Percentiles rank a stretch among this genome's conserved stretches.
phyloP scores from a whole-genome alignment of 2,113 vertebrate species.

The human region DNA sequence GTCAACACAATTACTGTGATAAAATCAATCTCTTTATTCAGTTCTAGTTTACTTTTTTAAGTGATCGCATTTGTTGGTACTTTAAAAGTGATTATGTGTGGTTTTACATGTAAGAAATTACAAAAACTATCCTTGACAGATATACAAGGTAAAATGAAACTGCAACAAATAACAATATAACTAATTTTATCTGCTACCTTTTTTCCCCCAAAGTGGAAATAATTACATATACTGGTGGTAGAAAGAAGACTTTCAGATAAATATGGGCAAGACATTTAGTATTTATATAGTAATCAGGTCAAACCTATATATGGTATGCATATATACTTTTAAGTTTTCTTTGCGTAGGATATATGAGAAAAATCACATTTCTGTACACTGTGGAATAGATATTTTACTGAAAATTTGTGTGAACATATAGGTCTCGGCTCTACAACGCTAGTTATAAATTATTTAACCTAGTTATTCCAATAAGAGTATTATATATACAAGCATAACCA shows the following conservation, averaged over 20 bases:
- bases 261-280: background rate
- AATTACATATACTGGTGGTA: background rate
- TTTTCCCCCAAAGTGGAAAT: background rate
- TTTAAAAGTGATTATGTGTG: background rate
- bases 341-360: background rate
- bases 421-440: background rate
- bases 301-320: background rate
- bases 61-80: background rate
- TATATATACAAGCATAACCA: background rate
- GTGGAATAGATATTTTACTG: background rate
- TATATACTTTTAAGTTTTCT: background rate
- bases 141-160: background rate
- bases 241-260: background rate
- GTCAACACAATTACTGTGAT: background rate
- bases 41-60: background rate
- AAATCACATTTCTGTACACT: background rate
- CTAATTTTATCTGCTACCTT: background rate
- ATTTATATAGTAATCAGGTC: background rate
- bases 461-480: background rate
- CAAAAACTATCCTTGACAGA: background rate
- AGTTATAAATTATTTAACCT: background rate
- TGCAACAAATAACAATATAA: background rate
- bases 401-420: background rate
- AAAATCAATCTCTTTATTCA: background rate
- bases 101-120: background rate